Percentiles rank a stretch among this genome's conserved stretches.
These are phyloP conservation scores for Netelia melanura DNA, from an alignment of 2,888 invertebrate species.

Conservation along the genomic window DNA sequence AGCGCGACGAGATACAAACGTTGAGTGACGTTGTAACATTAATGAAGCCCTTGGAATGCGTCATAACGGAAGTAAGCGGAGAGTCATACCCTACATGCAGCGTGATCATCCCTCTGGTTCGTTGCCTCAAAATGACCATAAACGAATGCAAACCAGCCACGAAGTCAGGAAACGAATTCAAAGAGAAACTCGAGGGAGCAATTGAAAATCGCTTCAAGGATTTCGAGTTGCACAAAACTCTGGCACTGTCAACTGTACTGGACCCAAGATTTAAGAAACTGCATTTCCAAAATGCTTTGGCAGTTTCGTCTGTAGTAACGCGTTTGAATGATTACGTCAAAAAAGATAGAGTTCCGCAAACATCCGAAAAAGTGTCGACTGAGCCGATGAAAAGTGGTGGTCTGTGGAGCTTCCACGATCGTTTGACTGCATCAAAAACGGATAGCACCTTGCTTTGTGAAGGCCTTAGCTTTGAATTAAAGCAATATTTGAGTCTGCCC, in stretches of 20 bases:
- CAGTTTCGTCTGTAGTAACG: constrained; percentile 48
- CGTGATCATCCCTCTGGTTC: constrained; percentile 60
- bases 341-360: background rate
- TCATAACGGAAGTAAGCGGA: constrained; percentile 63
- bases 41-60: constrained; percentile 32
- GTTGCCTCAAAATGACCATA: constrained; percentile 43
- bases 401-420: constrained; percentile 57
- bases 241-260: constrained; percentile 61
- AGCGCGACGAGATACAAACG: constrained; percentile 51
- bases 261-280: constrained; percentile 70
- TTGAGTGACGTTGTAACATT: constrained; percentile 46
- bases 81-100: constrained; percentile 65
- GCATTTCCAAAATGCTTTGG: constrained; percentile 61
- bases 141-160: constrained; percentile 22
- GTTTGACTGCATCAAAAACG: background rate
- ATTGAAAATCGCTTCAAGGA: constrained; percentile 26
- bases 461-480: constrained; percentile 17
- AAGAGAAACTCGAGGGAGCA: constrained; percentile 7
- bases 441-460: background rate
- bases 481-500: constrained; percentile 45
- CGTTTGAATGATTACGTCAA: background rate
- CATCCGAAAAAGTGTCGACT: background rate
- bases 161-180: constrained; percentile 27
- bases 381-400: background rate
- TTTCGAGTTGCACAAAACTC: constrained; percentile 33